Evolutionary conservation across 2,888 invertebrate species (phyloP).

Genomic region (Mesorhabditis sp.): DNA sequence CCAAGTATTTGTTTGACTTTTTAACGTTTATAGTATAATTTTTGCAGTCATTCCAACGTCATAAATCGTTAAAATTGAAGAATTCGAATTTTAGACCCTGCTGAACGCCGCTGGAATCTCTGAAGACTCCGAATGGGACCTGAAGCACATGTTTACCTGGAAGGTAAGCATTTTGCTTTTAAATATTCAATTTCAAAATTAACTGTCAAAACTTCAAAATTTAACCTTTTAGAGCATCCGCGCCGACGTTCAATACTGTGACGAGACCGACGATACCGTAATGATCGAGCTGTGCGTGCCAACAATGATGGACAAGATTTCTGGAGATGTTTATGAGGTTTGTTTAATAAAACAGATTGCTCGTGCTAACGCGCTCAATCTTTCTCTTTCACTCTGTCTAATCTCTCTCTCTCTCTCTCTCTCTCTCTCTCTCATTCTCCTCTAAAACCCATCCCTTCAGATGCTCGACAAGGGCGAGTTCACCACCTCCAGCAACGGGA

Average conservation of each 20-base stretch:
- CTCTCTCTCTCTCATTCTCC: no score
- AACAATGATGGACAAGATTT: neutral
- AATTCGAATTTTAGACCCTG: neutral
- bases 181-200: no score
- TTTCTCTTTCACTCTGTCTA: no score
- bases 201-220: no score
- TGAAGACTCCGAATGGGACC: neutral
- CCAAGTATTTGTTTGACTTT: neutral
- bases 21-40: neutral
- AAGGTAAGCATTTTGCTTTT: conserved; percentile 1
- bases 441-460: no score
- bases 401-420: no score
- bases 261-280: neutral
- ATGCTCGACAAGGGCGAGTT: no score
- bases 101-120: neutral
- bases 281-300: neutral
- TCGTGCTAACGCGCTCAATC: no score
- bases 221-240: neutral
- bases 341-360: neutral
- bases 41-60: no score
- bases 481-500: no score
- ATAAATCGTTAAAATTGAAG: neutral
- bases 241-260: neutral
- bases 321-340: neutral
- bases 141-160: neutral